phyloP scores from a whole-genome alignment of 2,113 vertebrate species.

The Macrotus californicus region DNA sequence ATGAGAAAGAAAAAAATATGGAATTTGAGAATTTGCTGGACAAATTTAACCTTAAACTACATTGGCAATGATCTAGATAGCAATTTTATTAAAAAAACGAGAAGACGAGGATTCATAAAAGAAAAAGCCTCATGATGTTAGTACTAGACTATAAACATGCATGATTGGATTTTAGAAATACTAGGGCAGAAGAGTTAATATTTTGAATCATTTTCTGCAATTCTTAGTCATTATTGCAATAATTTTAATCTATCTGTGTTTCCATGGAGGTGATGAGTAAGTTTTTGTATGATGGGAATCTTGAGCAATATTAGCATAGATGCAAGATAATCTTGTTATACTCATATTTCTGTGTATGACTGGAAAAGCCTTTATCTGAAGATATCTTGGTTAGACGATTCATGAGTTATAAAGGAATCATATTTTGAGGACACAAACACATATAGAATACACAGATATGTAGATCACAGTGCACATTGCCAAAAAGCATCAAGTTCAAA shows the following conservation, averaged over 20 bases:
- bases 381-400: not conserved
- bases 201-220: not conserved
- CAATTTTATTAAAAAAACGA: not conserved
- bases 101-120: not conserved
- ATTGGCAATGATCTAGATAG: not conserved
- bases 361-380: slow-evolving; percentile 16
- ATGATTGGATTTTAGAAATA: not conserved
- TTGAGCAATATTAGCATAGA: slow-evolving; percentile 42
- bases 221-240: not conserved
- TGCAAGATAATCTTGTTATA: slow-evolving; percentile 44
- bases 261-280: not conserved
- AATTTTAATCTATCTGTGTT: slow-evolving; percentile 22
- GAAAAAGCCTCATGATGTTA: not conserved
- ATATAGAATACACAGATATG: not conserved
- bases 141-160: not conserved
- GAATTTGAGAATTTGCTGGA: not conserved
- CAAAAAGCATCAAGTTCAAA: not conserved
- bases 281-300: slow-evolving; percentile 38
- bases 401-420: not conserved
- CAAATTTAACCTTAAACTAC: not conserved
- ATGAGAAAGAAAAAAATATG: not conserved
- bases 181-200: not conserved
- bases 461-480: not conserved
- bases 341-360: not conserved
- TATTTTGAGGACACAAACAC: not conserved